A percentile compares a stretch with the other conserved stretches of the same genome.
Conservation (phyloP, 2,797 vertebrate genomes). For the Erithacus rubecula region DNA sequence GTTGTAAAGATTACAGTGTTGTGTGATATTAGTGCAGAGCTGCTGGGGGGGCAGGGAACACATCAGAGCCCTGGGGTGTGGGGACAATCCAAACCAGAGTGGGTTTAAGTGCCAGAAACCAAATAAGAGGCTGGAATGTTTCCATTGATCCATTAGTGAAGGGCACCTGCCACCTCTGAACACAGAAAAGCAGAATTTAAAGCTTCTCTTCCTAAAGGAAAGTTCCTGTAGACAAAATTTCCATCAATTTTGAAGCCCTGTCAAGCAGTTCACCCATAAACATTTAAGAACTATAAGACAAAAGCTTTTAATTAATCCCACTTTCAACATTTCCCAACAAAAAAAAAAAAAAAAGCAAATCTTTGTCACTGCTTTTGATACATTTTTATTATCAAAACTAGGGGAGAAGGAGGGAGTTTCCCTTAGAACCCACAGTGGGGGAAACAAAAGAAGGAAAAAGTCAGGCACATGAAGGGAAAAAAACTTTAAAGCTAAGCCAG, state of each 20-base stretch:
- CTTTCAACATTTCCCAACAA: background rate
- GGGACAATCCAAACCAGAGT: background rate
- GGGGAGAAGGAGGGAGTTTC: background rate
- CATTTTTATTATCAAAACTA: background rate
- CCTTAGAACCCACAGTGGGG: background rate
- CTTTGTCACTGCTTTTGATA: background rate
- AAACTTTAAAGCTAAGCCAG: background rate
- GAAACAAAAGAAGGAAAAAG: background rate
- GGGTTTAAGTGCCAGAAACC: background rate
- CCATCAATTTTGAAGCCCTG: background rate
- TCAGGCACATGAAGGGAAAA: background rate
- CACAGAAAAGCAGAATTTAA: background rate
- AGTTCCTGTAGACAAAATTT: background rate
- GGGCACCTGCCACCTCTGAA: background rate
- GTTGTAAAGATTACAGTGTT: background rate
- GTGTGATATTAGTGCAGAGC: background rate
- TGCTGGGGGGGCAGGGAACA: background rate
- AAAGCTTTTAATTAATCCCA: background rate
- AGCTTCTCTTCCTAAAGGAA: background rate
- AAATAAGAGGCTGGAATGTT: background rate
- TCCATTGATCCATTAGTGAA: background rate
- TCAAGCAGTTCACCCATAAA: background rate
- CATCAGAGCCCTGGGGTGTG: fast-evolving
- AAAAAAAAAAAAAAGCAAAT: background rate
- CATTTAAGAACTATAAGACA: background rate